Percentiles rank a stretch among this genome's conserved stretches.
phyloP scores from a whole-genome alignment of 2,113 vertebrate species.

The Brachyhypopomus occidentalis region DNA sequence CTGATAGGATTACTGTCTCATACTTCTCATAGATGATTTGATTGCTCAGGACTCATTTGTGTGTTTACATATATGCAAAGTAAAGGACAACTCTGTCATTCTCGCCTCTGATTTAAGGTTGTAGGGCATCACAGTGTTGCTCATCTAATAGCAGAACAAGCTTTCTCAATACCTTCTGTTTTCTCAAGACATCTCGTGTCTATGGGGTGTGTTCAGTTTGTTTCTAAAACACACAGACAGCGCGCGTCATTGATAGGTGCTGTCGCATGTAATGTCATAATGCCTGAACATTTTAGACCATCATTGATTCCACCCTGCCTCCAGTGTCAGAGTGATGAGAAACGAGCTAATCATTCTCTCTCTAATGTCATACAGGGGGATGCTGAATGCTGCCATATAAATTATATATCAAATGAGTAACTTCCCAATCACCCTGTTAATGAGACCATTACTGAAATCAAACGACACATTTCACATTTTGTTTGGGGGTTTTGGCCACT shows the following conservation, averaged over 20 bases:
- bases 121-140: background rate
- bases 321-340: conserved; percentile 79
- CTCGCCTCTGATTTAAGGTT: background rate
- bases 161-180: background rate
- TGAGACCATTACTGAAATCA: conserved; percentile 72
- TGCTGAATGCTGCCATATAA: conserved; percentile 77
- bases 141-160: background rate
- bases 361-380: conserved; percentile 75
- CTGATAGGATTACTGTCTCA: background rate
- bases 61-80: background rate
- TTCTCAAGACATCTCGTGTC: background rate
- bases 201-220: background rate
- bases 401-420: conserved; percentile 75
- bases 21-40: background rate
- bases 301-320: conserved; percentile 78
- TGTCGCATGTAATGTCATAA: conserved; percentile 73
- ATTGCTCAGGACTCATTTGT: background rate
- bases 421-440: conserved; percentile 73
- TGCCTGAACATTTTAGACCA: conserved; percentile 72
- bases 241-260: conserved; percentile 77
- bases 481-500: conserved; percentile 70
- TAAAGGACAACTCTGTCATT: background rate
- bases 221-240: conserved; percentile 73
- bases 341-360: conserved; percentile 72
- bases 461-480: conserved; percentile 74